Base-by-base conservation (phyloP, 2,888 invertebrate genomes). In the Nomada goodeniana region DNA sequence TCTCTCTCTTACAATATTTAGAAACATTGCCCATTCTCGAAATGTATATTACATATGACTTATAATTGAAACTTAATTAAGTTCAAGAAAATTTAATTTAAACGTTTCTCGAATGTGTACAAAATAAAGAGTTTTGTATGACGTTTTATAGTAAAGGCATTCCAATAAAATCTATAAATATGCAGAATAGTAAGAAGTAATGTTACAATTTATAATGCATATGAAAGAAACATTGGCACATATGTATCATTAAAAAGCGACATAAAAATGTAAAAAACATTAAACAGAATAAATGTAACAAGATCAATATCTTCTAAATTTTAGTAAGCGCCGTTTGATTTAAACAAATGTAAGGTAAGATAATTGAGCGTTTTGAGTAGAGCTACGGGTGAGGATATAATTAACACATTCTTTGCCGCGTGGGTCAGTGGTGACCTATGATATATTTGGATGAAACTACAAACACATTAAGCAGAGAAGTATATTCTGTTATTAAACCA, bases 391-490 rank as follows among this genome's bases (percentile, higher is more conserved):
- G 10, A 47, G 47, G 63, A 64, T 47, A 64, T 23, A 64, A 47
- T 64, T 64, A 47, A 47, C 18, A 15, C 63, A 64, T 47, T 47
- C 63, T 53, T 18, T n/a, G n/a, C 53, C 9, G 20, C 23, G 47
- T 64, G 23, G 44, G 20, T 23, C 23, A 44, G 20, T 20, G 9
- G 13, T 20, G 20, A 42, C 42, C 20, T 42, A 61, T 1, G 1
- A 4, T 15, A 61, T 61, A 36, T 36, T 61, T 61, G 15, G 13
- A 11, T 20, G 13, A 20, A 61, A 13, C 20, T 36, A 20, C 36
- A 13, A n/a, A 36, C 2, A 44, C 36, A 44, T 50, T 50, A 50
- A 50, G 15, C 13, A 11, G 18, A 2, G 18, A 50, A 50, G 18
- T 13, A 50, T 50, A 36, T 15, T 50, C 7, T 18, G 15, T 13